Conservation (phyloP, 1,140 invertebrate species). For the Batillaria attramentaria region DNA sequence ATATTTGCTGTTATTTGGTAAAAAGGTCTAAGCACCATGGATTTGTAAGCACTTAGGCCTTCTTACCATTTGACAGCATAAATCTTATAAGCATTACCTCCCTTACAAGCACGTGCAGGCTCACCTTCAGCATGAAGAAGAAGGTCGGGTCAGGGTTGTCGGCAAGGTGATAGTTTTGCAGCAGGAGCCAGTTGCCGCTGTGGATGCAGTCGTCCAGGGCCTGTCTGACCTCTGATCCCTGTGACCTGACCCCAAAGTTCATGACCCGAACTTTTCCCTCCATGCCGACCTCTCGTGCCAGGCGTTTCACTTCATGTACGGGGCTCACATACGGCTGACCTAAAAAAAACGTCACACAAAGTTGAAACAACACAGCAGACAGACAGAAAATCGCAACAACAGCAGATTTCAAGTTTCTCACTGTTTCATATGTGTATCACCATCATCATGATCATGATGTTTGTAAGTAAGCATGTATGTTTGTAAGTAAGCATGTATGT, state of each 20-base stretch:
- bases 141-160: slow-evolving; percentile 54
- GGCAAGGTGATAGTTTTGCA: slow-evolving; percentile 68
- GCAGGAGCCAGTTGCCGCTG: slow-evolving; percentile 67
- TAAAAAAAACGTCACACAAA: slow-evolving; percentile 34
- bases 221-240: slow-evolving; percentile 56
- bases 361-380: too few relatives aligned
- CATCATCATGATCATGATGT: not conserved
- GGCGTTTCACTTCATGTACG: slow-evolving; percentile 62
- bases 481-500: not conserved
- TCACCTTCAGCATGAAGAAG: slow-evolving; percentile 62
- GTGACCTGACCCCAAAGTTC: slow-evolving; percentile 63
- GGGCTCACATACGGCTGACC: slow-evolving; percentile 63
- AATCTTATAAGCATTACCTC: too few relatives aligned
- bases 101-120: too few relatives aligned
- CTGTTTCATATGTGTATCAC: not conserved
- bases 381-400: not conserved
- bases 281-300: slow-evolving; percentile 66
- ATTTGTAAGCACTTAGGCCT: too few relatives aligned
- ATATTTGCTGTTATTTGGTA: too few relatives aligned
- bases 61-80: too few relatives aligned
- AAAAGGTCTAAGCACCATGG: too few relatives aligned
- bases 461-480: not conserved
- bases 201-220: slow-evolving; percentile 64
- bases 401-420: not conserved
- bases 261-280: slow-evolving; percentile 65